Conservation (phyloP, 2,888 invertebrate genomes). For the Brachylomia viminalis region DNA sequence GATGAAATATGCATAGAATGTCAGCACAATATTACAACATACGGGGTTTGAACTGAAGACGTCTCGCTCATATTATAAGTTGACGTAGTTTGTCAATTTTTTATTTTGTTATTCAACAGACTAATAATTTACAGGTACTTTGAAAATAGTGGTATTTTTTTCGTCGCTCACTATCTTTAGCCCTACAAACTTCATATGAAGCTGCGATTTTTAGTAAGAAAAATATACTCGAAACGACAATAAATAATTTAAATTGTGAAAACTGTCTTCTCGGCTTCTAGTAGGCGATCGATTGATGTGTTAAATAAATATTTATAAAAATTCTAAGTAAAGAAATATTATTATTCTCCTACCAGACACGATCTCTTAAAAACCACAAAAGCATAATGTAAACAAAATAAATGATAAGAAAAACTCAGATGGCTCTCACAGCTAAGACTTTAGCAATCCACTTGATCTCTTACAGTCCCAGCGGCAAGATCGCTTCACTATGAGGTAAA, state of each 20-base stretch:
- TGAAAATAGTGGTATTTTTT: background rate
- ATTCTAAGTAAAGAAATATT: background rate
- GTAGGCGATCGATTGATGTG: too few relatives aligned
- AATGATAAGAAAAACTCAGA: background rate
- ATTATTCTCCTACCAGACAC: background rate
- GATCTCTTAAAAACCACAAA: background rate
- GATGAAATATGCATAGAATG: too few relatives aligned
- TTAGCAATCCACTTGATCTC: constrained; percentile 44
- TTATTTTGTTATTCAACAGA: too few relatives aligned
- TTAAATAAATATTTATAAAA: too few relatives aligned
- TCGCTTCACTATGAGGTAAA: constrained; percentile 35
- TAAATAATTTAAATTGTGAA: too few relatives aligned
- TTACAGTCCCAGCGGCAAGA: constrained; percentile 44
- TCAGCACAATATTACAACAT: background rate
- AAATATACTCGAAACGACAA: too few relatives aligned
- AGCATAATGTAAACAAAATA: constrained; percentile 20
- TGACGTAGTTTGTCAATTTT: background rate
- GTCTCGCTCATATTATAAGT: too few relatives aligned
- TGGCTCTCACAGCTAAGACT: constrained; percentile 19
- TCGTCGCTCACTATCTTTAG: too few relatives aligned
- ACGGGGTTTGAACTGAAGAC: background rate
- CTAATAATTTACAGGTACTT: background rate
- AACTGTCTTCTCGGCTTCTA: too few relatives aligned
- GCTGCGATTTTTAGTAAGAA: too few relatives aligned
- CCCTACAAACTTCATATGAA: too few relatives aligned